Evolutionary conservation across 2,888 invertebrate genomes (phyloP).

Genomic region (Synergus itoensis): DNA sequence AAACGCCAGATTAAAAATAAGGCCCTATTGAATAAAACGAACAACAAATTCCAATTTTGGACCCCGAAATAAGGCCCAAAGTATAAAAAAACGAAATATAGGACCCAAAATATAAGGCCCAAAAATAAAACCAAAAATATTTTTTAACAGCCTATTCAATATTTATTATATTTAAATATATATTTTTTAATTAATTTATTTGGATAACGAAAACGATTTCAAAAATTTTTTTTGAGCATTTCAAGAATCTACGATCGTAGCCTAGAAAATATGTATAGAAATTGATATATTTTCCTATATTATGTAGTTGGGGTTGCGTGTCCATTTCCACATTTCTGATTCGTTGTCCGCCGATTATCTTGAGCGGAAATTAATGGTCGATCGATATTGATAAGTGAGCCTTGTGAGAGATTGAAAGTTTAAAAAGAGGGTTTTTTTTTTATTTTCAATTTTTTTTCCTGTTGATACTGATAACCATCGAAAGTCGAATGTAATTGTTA

Average conservation of each 20-base stretch:
- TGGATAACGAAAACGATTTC: too few relatives aligned
- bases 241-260: not conserved
- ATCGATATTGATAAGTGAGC: conserved; percentile 3
- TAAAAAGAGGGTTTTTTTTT: not conserved
- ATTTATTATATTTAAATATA: too few relatives aligned
- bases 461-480: conserved; percentile 8
- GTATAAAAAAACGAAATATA: too few relatives aligned
- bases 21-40: too few relatives aligned
- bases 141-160: too few relatives aligned
- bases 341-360: not conserved
- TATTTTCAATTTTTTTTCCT: not conserved
- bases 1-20: too few relatives aligned
- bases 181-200: too few relatives aligned
- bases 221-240: not conserved
- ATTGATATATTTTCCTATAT: not conserved
- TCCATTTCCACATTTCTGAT: not conserved
- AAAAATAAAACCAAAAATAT: too few relatives aligned
- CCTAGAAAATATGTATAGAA: not conserved
- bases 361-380: conserved; percentile 9
- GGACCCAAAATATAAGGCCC: too few relatives aligned
- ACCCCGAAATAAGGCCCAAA: too few relatives aligned
- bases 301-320: not conserved
- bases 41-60: too few relatives aligned
- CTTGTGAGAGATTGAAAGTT: not conserved
- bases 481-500: conserved; percentile 10